These are phyloP conservation scores for Desmophyllum pertusum DNA, from an alignment of 92 coral and sea anemone species.

Conservation along the genomic window DNA sequence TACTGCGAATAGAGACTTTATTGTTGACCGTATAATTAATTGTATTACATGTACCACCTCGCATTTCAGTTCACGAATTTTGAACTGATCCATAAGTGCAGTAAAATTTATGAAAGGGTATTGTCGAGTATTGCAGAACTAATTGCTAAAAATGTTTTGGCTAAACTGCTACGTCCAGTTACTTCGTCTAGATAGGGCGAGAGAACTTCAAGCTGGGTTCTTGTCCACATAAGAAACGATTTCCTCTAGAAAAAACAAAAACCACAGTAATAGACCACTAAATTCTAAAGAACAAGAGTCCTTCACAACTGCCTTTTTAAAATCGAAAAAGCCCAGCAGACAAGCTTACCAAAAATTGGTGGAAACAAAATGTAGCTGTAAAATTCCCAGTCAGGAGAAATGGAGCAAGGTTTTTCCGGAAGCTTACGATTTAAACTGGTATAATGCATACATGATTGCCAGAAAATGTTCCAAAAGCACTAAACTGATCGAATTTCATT, in stretches of 20 bases:
- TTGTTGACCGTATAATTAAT: not conserved
- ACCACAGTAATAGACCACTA: constrained; percentile 12
- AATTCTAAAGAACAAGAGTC: too few species aligned
- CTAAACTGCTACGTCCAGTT: too few species aligned
- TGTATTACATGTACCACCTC: not conserved
- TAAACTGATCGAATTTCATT: too few species aligned
- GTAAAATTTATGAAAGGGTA: too few species aligned
- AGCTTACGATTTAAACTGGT: too few species aligned
- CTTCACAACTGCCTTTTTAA: constrained; percentile 27
- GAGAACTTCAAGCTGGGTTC: not conserved
- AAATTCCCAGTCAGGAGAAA: too few species aligned
- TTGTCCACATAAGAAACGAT: not conserved
- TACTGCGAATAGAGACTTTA: not conserved
- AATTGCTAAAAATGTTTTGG: too few species aligned
- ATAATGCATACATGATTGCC: too few species aligned
- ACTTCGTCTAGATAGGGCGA: not conserved
- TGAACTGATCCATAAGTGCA: too few species aligned
- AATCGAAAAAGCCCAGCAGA: constrained; percentile 28
- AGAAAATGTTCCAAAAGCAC: too few species aligned
- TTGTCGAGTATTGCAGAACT: too few species aligned
- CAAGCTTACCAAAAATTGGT: constrained; percentile 35
- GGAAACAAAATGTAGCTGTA: constrained; percentile 24
- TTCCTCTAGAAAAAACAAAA: constrained; percentile 22
- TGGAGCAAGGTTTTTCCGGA: too few species aligned
- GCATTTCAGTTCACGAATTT: not conserved